A percentile compares a stretch with the other conserved stretches of the same genome.
Conservation (phyloP, 2,113 vertebrate species). For the Marmota flaviventris region DNA sequence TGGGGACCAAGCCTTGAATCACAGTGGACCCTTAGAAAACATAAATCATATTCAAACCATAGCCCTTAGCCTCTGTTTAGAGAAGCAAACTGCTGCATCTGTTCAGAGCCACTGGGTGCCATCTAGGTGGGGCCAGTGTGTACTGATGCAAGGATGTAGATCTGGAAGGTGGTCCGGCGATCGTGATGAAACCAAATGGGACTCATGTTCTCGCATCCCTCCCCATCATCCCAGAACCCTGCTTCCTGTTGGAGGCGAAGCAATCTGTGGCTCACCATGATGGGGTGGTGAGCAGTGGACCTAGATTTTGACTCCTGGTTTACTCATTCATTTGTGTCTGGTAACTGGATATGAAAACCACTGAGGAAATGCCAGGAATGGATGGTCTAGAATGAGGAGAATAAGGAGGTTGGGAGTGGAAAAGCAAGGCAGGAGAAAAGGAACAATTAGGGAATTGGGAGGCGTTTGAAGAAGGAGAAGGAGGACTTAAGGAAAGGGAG, state of each 20-base stretch:
- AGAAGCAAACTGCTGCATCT: neutral
- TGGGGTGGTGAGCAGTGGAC: too few species aligned
- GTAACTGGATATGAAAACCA: neutral
- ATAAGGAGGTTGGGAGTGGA: neutral
- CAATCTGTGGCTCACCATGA: neutral
- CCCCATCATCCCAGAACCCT: fast-evolving
- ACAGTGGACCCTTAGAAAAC: neutral
- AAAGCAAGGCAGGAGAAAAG: neutral
- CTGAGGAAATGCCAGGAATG: neutral
- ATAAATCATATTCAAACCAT: neutral
- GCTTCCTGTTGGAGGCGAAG: neutral
- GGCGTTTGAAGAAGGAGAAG: neutral
- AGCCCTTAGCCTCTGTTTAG: neutral
- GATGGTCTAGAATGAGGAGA: neutral
- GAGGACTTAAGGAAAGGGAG: neutral
- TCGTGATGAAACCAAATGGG: neutral
- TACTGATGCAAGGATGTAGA: neutral
- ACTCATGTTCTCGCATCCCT: neutral
- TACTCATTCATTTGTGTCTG: neutral
- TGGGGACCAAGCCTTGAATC: neutral
- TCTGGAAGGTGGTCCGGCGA: too few species aligned
- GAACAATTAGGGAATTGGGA: neutral
- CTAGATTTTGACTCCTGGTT: neutral
- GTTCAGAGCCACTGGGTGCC: neutral
- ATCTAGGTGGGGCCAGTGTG: neutral